These are phyloP conservation scores for Oncorhynchus gorbuscha DNA, from an alignment of 2,113 vertebrate genomes.

Conservation along the genomic window DNA sequence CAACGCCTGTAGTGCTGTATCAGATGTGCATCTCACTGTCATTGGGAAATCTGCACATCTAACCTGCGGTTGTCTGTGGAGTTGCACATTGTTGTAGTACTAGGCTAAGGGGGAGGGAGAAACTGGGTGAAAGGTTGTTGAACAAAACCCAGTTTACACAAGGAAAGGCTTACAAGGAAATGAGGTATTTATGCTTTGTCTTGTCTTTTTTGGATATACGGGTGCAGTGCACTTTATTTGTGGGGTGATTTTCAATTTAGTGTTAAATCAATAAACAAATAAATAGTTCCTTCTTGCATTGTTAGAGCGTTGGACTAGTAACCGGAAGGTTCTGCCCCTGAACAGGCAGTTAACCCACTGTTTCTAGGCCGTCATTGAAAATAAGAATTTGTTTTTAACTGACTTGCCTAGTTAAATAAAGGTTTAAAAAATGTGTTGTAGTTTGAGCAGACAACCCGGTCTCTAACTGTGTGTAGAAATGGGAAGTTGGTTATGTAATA, in stretches of 20 bases:
- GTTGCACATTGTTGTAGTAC: background rate
- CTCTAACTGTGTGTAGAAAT: too few relatives aligned
- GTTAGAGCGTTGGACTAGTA: too few relatives aligned
- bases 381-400: too few relatives aligned
- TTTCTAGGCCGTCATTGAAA: too few relatives aligned
- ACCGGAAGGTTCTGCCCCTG: too few relatives aligned
- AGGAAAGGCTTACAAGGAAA: background rate
- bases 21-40: background rate
- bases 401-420: too few relatives aligned
- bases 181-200: background rate
- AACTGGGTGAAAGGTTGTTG: slow-evolving; percentile 66
- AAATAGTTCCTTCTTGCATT: too few relatives aligned
- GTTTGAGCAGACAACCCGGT: too few relatives aligned
- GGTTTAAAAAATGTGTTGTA: too few relatives aligned
- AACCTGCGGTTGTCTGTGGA: background rate
- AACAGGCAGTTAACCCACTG: too few relatives aligned
- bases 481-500: too few relatives aligned
- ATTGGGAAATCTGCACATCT: background rate
- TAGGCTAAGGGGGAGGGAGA: background rate
- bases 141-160: slow-evolving; percentile 19
- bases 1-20: background rate
- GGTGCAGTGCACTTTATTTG: background rate
- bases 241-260: background rate
- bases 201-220: background rate
- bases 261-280: too few relatives aligned